Conservation (phyloP, 2,888 invertebrate genomes). For the Leucophenga maculata region DNA sequence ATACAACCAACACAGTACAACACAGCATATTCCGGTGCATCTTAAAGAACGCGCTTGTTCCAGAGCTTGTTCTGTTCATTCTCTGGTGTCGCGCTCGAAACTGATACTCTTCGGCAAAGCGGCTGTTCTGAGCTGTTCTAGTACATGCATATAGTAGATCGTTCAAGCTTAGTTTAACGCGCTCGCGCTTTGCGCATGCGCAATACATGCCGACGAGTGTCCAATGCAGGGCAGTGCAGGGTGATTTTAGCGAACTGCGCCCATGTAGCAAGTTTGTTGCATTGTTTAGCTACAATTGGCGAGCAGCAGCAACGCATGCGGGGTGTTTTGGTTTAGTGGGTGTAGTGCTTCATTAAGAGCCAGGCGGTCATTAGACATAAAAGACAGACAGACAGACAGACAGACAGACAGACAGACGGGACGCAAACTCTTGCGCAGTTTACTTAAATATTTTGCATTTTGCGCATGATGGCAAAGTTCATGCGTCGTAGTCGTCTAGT, state of each 20-base stretch:
- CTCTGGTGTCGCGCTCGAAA: slow-evolving; percentile 10
- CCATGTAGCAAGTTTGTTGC: slow-evolving; percentile 15
- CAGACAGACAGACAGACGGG: too few relatives aligned
- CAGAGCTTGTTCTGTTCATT: background rate
- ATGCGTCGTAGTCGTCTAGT: slow-evolving; percentile 42
- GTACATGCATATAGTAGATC: background rate
- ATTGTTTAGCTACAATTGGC: too few relatives aligned
- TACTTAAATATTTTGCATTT: slow-evolving; percentile 20
- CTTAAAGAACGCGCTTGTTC: background rate
- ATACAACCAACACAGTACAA: background rate
- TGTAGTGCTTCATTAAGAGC: slow-evolving; percentile 12
- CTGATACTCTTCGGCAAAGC: slow-evolving; percentile 15
- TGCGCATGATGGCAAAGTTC: slow-evolving; percentile 15
- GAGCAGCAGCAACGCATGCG: too few relatives aligned
- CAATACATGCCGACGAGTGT: slow-evolving; percentile 1
- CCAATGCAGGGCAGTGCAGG: background rate
- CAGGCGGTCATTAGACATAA: slow-evolving; percentile 16
- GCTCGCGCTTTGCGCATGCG: slow-evolving; percentile 20
- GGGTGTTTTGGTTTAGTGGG: too few relatives aligned
- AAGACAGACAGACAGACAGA: too few relatives aligned
- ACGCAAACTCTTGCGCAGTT: too few relatives aligned
- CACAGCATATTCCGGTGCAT: background rate
- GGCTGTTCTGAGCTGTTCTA: background rate
- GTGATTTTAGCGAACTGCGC: background rate
- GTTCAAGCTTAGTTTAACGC: background rate